Percentiles rank a stretch among this genome's conserved stretches.
These are phyloP conservation scores for Hartigia nigra DNA, from an alignment of 2,888 invertebrate species.

Conservation along the genomic window DNA sequence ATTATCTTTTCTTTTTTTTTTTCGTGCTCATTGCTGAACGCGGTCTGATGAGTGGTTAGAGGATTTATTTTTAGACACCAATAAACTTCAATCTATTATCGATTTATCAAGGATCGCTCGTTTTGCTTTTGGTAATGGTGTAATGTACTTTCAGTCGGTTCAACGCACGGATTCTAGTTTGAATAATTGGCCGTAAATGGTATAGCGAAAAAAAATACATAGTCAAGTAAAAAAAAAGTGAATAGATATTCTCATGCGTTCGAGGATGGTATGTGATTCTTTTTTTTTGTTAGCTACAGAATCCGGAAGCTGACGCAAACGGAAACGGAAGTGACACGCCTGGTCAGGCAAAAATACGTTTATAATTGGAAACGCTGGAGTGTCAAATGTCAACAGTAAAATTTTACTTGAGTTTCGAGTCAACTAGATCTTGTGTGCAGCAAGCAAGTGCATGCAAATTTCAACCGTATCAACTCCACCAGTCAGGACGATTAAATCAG, in stretches of 20 bases:
- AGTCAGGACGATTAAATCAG: too few relatives aligned
- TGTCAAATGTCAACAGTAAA: too few relatives aligned
- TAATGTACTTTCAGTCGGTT: background rate
- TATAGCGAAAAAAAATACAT: background rate
- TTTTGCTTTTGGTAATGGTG: background rate
- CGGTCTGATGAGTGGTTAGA: background rate
- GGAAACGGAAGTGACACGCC: slow-evolving; percentile 57
- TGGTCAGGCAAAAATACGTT: slow-evolving; percentile 23
- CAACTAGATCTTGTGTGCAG: too few relatives aligned
- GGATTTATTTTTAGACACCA: background rate
- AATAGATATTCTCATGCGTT: background rate
- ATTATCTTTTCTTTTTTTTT: background rate
- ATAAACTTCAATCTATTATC: background rate
- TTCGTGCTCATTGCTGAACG: background rate
- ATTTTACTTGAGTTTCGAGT: too few relatives aligned
- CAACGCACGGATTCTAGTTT: background rate
- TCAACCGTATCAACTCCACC: background rate
- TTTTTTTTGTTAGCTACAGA: slow-evolving; percentile 17
- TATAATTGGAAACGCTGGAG: too few relatives aligned
- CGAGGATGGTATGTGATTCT: background rate
- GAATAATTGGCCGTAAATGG: background rate
- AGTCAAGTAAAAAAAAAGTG: too few relatives aligned
- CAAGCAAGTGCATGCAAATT: background rate
- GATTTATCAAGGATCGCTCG: background rate
- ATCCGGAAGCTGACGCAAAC: slow-evolving; percentile 55